Evolutionary conservation across 2,797 vertebrate genomes (phyloP).

Genomic region (Bradypus variegatus): DNA sequence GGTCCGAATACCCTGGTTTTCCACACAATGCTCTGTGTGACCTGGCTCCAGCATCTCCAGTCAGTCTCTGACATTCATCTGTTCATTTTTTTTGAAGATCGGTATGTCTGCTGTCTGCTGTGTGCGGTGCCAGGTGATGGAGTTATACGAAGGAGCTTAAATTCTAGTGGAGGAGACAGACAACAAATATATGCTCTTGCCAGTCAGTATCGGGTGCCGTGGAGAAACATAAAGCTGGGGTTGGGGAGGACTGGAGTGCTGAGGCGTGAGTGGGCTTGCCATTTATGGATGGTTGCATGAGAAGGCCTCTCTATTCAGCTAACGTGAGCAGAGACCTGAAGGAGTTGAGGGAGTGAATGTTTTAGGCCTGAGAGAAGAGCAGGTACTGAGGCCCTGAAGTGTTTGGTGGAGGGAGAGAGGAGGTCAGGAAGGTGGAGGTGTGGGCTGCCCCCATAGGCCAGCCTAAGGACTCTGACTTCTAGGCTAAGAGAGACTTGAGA

Average conservation of each 20-base stretch:
- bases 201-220: not conserved
- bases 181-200: not conserved
- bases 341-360: not conserved
- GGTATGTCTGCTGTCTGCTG: not conserved
- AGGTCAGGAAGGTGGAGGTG: not conserved
- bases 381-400: not conserved
- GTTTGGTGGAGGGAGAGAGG: not conserved
- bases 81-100: not conserved
- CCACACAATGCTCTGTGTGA: not conserved
- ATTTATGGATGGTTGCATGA: not conserved
- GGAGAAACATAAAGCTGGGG: not conserved
- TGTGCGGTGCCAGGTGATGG: not conserved
- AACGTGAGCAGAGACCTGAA: not conserved
- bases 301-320: not conserved
- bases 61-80: not conserved
- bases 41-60: not conserved
- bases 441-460: not conserved
- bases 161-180: not conserved
- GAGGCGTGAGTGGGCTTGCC: not conserved
- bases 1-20: not conserved
- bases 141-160: not conserved
- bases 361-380: not conserved
- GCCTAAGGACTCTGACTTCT: not conserved
- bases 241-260: not conserved
- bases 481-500: not conserved